Conservation (phyloP, 1,140 invertebrate genomes). For the Chymomyza costata region DNA sequence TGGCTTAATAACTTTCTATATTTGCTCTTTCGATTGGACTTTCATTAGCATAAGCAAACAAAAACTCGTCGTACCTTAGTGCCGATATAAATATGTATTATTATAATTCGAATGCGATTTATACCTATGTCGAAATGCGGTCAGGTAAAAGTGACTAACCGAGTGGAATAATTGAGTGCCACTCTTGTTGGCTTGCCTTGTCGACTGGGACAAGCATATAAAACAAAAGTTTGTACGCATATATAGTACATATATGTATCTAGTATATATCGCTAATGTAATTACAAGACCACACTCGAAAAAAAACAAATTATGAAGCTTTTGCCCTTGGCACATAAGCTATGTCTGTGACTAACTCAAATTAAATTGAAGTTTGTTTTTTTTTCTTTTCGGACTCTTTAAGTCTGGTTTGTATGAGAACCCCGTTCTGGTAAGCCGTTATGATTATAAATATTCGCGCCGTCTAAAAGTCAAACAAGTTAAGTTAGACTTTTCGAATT, state of each 20-base stretch:
- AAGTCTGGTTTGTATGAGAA: no score
- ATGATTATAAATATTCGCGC: no score
- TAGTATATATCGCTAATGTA: slow-evolving; percentile 12
- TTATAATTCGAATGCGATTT: no score
- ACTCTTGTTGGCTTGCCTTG: neutral
- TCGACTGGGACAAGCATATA: slow-evolving; percentile 7
- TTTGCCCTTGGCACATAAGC: slow-evolving; percentile 61
- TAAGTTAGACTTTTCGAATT: no score
- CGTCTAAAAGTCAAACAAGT: no score
- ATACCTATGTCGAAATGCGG: slow-evolving; percentile 10
- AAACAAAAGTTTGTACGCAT: slow-evolving; percentile 1
- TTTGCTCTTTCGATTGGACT: slow-evolving; percentile 15
- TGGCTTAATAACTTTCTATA: slow-evolving; percentile 54
- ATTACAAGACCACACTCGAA: slow-evolving; percentile 39
- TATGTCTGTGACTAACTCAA: slow-evolving; percentile 55
- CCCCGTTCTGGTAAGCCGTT: no score
- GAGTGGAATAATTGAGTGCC: slow-evolving; percentile 40
- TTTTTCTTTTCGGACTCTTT: no score
- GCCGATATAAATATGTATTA: slow-evolving; percentile 64
- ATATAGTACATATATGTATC: slow-evolving; percentile 11
- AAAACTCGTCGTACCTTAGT: no score
- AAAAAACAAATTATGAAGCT: slow-evolving; percentile 22
- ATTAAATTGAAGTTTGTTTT: slow-evolving; percentile 42
- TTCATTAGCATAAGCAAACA: slow-evolving; percentile 36
- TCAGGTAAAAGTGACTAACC: slow-evolving; percentile 37